These are phyloP conservation scores for Eugnorisma glareosa DNA, from an alignment of 2,888 invertebrate species.

Conservation along the genomic window DNA sequence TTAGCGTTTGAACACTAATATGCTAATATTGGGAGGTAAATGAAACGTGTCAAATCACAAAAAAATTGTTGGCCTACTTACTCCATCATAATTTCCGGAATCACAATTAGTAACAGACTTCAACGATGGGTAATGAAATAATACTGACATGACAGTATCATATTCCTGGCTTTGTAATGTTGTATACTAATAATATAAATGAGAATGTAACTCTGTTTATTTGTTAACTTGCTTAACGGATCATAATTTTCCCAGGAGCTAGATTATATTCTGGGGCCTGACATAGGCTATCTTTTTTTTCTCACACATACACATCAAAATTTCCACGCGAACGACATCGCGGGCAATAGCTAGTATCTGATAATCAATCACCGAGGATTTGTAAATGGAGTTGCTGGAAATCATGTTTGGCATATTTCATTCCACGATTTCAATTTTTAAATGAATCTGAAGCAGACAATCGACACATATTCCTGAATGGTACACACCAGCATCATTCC, in stretches of 20 bases:
- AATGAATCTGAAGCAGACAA: not conserved
- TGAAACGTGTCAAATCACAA: not conserved
- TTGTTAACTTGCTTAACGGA: no score
- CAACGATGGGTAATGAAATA: not conserved
- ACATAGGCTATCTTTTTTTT: no score
- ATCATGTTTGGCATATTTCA: not conserved
- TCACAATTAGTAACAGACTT: not conserved
- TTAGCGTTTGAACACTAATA: slow-evolving; percentile 21
- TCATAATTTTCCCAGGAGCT: no score
- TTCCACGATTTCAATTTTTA: not conserved
- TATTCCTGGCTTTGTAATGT: not conserved
- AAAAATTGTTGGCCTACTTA: not conserved
- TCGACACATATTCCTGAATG: not conserved
- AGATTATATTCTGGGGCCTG: no score
- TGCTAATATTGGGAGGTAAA: not conserved
- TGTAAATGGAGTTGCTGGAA: not conserved
- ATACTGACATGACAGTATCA: not conserved
- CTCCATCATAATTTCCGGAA: not conserved
- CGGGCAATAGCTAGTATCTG: no score
- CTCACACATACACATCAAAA: no score
- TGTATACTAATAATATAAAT: no score
- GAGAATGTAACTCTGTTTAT: no score
- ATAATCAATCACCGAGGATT: not conserved
- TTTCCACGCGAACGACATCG: no score
- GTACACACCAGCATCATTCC: not conserved